Evolutionary conservation across 2,888 invertebrate genomes (phyloP).

Genomic region (Lithosia quadra): DNA sequence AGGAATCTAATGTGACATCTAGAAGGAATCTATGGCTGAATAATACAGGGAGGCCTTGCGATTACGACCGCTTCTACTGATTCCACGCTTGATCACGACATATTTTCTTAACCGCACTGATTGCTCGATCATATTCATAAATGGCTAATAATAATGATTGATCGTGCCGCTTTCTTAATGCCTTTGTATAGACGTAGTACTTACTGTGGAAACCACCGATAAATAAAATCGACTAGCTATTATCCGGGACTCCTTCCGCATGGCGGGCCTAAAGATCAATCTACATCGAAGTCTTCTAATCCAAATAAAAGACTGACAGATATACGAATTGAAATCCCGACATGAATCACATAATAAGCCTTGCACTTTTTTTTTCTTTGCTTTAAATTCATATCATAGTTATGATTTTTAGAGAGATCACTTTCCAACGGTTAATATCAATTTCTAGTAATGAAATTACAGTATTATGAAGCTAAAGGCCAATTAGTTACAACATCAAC

Average conservation of each 20-base stretch:
- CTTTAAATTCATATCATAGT: neutral
- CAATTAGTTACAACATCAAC: slow-evolving; percentile 11
- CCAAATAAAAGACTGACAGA: too few species aligned
- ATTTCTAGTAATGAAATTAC: slow-evolving; percentile 5
- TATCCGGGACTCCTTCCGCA: neutral
- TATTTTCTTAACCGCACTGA: neutral
- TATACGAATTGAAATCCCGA: too few species aligned
- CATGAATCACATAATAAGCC: neutral
- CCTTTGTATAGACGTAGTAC: neutral
- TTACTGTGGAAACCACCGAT: neutral
- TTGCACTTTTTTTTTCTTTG: neutral
- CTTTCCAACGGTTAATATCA: slow-evolving; percentile 7
- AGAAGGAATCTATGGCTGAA: too few species aligned
- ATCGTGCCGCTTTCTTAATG: slow-evolving; percentile 4
- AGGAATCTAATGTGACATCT: too few species aligned
- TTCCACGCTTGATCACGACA: slow-evolving; percentile 4
- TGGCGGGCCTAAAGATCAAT: neutral
- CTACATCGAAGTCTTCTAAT: neutral
- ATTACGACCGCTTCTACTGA: neutral
- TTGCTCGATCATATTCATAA: neutral
- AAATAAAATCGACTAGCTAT: slow-evolving; percentile 3
- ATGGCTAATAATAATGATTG: neutral
- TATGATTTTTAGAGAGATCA: neutral
- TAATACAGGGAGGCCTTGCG: too few species aligned
- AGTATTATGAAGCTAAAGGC: slow-evolving; percentile 15